Percentiles rank a stretch among this genome's conserved stretches.
phyloP scores from a whole-genome alignment of 2,113 vertebrate genomes.

The Podocnemis expansa region DNA sequence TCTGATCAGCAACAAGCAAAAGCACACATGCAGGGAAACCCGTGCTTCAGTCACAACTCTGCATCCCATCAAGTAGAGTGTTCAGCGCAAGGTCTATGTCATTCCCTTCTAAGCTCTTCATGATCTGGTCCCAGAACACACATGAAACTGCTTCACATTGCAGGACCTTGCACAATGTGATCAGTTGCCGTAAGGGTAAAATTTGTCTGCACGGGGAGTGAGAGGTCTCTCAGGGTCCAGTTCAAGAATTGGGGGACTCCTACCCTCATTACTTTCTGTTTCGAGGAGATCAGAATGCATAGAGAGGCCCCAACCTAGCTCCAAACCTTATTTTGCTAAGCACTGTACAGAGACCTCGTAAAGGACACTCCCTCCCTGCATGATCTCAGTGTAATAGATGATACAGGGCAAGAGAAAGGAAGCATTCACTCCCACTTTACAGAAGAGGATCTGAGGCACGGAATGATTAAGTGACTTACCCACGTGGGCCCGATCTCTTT shows the following conservation, averaged over 20 bases:
- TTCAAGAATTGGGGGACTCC: not conserved
- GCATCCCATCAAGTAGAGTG: not conserved
- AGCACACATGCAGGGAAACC: not conserved
- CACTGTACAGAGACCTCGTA: not conserved
- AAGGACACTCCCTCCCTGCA: accelerated
- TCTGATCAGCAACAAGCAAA: not conserved
- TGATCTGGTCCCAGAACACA: not conserved
- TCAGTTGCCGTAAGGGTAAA: not conserved
- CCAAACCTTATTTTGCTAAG: not conserved
- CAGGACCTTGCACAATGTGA: not conserved
- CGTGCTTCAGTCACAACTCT: not conserved
- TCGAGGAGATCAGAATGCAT: not conserved
- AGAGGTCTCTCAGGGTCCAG: not conserved
- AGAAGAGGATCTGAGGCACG: not conserved
- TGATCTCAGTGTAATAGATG: accelerated
- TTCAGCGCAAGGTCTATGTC: accelerated
- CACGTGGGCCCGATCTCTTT: not conserved
- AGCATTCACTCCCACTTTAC: not conserved
- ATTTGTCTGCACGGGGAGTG: not conserved
- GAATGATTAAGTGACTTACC: not conserved
- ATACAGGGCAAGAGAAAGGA: accelerated
- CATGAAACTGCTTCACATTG: not conserved
- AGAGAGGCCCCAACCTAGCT: not conserved
- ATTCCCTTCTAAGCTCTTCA: accelerated
- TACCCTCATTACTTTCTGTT: not conserved